Conservation (phyloP, 2,797 vertebrate genomes). For the Characodon lateralis region DNA sequence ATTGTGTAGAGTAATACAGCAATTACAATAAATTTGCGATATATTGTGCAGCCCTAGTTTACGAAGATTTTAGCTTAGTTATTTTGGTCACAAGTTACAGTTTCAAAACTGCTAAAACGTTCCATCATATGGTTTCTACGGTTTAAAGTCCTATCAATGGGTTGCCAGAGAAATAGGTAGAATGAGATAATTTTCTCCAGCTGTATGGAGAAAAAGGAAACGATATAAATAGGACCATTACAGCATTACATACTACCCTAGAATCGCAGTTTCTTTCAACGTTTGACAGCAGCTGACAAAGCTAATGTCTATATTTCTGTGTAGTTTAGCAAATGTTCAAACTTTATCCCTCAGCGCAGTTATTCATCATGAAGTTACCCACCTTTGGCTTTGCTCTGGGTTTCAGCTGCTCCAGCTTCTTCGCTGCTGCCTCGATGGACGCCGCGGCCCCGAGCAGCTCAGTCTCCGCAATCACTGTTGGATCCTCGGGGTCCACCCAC, state of each 20-base stretch:
- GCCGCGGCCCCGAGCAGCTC: conserved; percentile 95
- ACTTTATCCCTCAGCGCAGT: neutral
- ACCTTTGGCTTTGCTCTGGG: conserved; percentile 97
- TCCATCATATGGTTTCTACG: too few species aligned
- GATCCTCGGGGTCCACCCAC: conserved; percentile 98
- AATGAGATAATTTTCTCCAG: neutral
- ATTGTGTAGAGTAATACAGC: too few species aligned
- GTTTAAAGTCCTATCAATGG: too few species aligned
- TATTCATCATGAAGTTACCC: conserved; percentile 28
- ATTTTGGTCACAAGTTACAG: neutral
- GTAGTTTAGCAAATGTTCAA: neutral
- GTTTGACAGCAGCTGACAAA: neutral
- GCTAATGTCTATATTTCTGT: neutral
- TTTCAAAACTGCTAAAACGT: neutral
- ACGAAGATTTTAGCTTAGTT: too few species aligned
- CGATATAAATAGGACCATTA: too few species aligned
- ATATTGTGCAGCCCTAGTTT: too few species aligned
- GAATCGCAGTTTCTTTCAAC: neutral
- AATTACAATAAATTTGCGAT: too few species aligned
- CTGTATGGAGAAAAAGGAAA: neutral
- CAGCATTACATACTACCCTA: too few species aligned
- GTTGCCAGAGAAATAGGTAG: too few species aligned
- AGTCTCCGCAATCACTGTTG: conserved; percentile 94
- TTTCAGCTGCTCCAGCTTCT: conserved; percentile 97
- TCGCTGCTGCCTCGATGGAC: conserved; percentile 96